Base-by-base conservation (phyloP, 1,140 invertebrate species). In the Aphidius gifuensis region DNA sequence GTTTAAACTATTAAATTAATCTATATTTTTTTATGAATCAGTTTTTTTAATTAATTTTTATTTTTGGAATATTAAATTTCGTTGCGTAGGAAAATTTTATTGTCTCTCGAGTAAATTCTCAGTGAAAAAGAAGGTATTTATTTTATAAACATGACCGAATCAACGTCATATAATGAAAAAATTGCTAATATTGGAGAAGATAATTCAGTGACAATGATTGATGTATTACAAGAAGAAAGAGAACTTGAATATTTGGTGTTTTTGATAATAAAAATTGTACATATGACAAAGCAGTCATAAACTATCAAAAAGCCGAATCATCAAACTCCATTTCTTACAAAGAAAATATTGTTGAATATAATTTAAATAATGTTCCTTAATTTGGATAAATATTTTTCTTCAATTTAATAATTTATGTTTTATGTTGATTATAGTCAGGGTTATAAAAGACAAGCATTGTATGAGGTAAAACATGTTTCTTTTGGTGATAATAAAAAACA, bases 371-470 rank as follows among this genome's bases (percentile, higher is more conserved):
- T n/a, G n/a, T n/a, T n/a, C n/a, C n/a, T n/a, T n/a, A n/a, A n/a
- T n/a, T n/a, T n/a, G n/a, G n/a, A n/a, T n/a, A n/a, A n/a, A n/a
- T n/a, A n/a, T n/a, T n/a, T n/a, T n/a, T n/a, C n/a, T n/a, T n/a
- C n/a, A n/a, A n/a, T n/a, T n/a, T n/a, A n/a, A n/a, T n/a, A n/a
- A n/a, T n/a, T n/a, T n/a, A n/a, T n/a, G n/a, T n/a, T n/a, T n/a
- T n/a, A n/a, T n/a, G n/a, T n/a, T n/a, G n/a, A n/a, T n/a, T n/a
- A 65, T 83, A 21, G 78, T n/a, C n/a, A 98, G 92, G 97, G 97
- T 6, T 96, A 98, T 73, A 86, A 97, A 44, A 84, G 97, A 6
- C 97, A 99, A 82, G 94, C 96, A 1, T 73, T 99, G 1, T 99
- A 98, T 83, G 90, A 0, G 99, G 97, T 75, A 80, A 90, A 57